Base-by-base conservation (phyloP, 2,888 invertebrate genomes). In the Plebejus anna region DNA sequence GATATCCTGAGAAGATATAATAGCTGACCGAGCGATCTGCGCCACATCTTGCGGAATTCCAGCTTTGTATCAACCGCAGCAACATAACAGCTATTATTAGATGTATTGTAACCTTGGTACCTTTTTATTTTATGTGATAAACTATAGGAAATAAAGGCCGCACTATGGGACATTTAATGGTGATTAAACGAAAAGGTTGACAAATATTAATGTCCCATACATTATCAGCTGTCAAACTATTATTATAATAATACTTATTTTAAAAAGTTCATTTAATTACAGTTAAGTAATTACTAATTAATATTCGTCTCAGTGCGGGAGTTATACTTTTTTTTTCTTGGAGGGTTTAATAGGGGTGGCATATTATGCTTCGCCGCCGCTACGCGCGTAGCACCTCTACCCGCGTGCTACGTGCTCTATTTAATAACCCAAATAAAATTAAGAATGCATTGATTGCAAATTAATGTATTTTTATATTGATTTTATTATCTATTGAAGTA, bases 21-120 rank as follows among this genome's bases (percentile, higher is more conserved):
- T 73, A 28, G 13, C 51, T 73, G 55, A 55, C 4, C 51, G 1
- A 55, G 72, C 5, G 32, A 51, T 73, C 73, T 73, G 22, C 73
- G 55, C 73, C 73, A 73, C 51, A 73, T 72, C 73, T 51, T 32
- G 73, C n/a, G 72, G 72, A 72, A 72, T 72, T 47, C 47, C 28
- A 28, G 13, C 72, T 72, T 72, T 51, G 72, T 28, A 47, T 0
- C 32, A 73, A 73, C 47, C 73, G 73, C 73, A 73, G 36, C 51
- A 55, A 73, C 55, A 73, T 55, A 32, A 36, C 28, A 73, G 5
- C 55, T 55, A 73, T 73, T 73, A 36, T 73, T 73, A 73, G 51
- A 28, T 11, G 47, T 51, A 51, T 32, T 32, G 16, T 13, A 51
- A 73, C 73, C 73, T 73, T 73, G 73, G 73, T 55, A 55, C 55